Evolutionary conservation across 2,888 invertebrate genomes (phyloP), one percentile per base, ranked within the genome.

Genomic region (Mythimna pallens): DNA sequence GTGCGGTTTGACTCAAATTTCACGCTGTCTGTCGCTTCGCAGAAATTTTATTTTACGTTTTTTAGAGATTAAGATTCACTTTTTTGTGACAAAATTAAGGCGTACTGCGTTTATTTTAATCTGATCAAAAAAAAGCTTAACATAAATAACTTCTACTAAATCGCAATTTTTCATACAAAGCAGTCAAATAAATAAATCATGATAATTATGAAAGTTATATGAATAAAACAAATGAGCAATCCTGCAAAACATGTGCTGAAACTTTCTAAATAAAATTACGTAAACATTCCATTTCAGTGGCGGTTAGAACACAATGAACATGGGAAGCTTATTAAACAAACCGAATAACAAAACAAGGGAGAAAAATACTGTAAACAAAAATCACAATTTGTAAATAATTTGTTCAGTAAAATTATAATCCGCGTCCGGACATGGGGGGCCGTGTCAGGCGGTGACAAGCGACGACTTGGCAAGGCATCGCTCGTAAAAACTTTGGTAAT

Each of bases 401-500:
- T 92, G 92, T 91, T 90, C 86, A 83, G 91, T 89, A 87, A 90
- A 93, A 94, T 94, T 93, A 94, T 94, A 93, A 94, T 94, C 92
- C 91, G 87, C 88, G 88, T 89, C 92, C 92, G 93, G 93, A 93
- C 94, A 94, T 93, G 92, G 92, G 93, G 90, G 81, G 92, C 89
- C 89, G 93, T 91, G 90, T 89, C 90, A 90, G 88, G 87, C 89
- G 84, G 92, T 93, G 95, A 94, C 95, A 95, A 90, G 91, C 94
- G 92, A 88, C 93, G 93, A 92, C 93, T 94, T 92, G 91, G 88
- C 91, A 92, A 85, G 89, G 90, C 90, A 89, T 84, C 87, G 92
- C 93, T 94, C 95, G 92, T 95, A 95, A 95, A 96, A 96, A 96
- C 95, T 96, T 96, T 96, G 93, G 94, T 96, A 96, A 96, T 96